A percentile compares a stretch with the other conserved stretches of the same genome.
phyloP scores from a whole-genome alignment of 2,113 vertebrate genomes.

The Rana temporaria region DNA sequence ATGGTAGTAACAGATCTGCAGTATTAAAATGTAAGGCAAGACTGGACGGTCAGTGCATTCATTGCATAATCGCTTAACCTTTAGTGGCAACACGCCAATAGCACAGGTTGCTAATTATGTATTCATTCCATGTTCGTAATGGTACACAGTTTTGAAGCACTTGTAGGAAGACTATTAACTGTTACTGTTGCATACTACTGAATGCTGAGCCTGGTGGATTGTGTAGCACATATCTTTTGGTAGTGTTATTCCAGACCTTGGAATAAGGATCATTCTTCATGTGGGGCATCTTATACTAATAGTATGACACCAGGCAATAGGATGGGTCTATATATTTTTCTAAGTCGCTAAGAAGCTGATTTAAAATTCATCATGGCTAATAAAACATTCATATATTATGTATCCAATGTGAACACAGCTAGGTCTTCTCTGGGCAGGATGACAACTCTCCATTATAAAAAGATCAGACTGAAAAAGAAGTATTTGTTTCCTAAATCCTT shows the following conservation, averaged over 20 bases:
- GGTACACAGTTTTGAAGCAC: neutral
- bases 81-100: neutral
- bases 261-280: neutral
- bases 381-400: slow-evolving; percentile 3
- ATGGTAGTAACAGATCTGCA: neutral
- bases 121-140: neutral
- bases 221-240: slow-evolving; percentile 1
- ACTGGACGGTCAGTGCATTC: neutral
- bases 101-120: neutral
- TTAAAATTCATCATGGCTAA: neutral
- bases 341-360: neutral
- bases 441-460: too few relatives aligned
- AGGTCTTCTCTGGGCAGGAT: neutral
- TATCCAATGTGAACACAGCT: neutral
- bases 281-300: neutral
- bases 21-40: neutral
- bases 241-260: neutral
- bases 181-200: neutral
- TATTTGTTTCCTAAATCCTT: too few relatives aligned
- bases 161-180: neutral
- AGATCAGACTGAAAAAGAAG: too few relatives aligned
- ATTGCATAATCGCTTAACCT: neutral
- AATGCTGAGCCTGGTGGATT: neutral
- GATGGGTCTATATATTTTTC: neutral
- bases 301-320: neutral